These are phyloP conservation scores for Azemiops feae DNA, from an alignment of 2,113 vertebrate genomes.

Conservation along the genomic window DNA sequence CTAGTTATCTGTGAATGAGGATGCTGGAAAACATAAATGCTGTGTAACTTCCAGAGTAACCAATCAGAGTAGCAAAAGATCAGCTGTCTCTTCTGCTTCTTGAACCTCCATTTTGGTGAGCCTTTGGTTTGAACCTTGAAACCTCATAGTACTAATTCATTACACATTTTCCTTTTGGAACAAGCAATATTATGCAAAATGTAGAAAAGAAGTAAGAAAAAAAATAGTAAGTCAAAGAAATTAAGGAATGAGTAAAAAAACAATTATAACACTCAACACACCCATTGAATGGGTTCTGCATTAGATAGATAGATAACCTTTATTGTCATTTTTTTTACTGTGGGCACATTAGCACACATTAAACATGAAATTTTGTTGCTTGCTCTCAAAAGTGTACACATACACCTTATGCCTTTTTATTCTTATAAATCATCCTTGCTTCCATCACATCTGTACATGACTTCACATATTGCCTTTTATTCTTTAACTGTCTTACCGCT, in stretches of 20 bases:
- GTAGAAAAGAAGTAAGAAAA: background rate
- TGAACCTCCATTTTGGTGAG: background rate
- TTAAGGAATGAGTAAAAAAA: background rate
- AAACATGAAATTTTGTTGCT: too few relatives aligned
- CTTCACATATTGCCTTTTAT: background rate
- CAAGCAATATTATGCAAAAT: background rate
- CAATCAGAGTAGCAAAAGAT: background rate
- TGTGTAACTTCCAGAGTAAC: background rate
- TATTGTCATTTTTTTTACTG: too few relatives aligned
- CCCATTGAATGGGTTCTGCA: background rate
- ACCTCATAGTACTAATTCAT: background rate
- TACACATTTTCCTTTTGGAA: background rate
- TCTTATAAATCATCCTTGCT: background rate
- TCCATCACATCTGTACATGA: background rate
- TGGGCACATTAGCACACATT: too few relatives aligned
- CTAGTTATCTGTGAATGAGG: background rate
- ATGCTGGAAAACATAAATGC: background rate
- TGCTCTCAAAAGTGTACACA: too few relatives aligned
- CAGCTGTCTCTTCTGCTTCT: background rate
- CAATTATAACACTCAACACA: background rate
- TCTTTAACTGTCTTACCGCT: background rate
- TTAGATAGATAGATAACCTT: too few relatives aligned
- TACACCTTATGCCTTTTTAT: background rate
- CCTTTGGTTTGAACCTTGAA: background rate
- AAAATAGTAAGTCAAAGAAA: background rate